A percentile compares a stretch with the other conserved stretches of the same genome.
phyloP scores from a whole-genome alignment of 2,113 vertebrate species.

The Micronycteris hirsuta region DNA sequence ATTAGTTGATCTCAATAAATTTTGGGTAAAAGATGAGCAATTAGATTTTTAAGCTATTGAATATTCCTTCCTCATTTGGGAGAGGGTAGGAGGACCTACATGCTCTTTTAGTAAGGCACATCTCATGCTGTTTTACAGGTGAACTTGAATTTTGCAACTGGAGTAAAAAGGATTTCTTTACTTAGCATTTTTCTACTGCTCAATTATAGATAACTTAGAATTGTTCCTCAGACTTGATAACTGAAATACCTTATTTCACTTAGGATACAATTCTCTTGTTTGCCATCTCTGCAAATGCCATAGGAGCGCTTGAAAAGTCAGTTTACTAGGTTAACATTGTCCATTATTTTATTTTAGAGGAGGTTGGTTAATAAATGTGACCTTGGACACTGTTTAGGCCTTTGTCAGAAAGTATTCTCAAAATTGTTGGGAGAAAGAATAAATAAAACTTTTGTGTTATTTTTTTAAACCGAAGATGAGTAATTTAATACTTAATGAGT shows the following conservation, averaged over 20 bases:
- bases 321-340: slow-evolving; percentile 23
- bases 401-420: slow-evolving; percentile 40
- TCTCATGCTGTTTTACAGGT: background rate
- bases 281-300: background rate
- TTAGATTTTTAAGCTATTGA: slow-evolving; percentile 33
- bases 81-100: background rate
- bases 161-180: slow-evolving; percentile 40
- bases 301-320: slow-evolving; percentile 12
- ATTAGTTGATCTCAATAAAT: slow-evolving; percentile 22
- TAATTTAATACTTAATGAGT: slow-evolving; percentile 3
- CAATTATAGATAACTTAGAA: slow-evolving; percentile 13
- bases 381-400: background rate
- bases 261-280: background rate
- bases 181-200: slow-evolving; percentile 2
- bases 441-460: background rate
- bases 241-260: slow-evolving; percentile 41
- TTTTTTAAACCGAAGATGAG: slow-evolving; percentile 26
- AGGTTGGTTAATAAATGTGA: slow-evolving; percentile 27
- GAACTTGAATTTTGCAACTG: slow-evolving; percentile 35
- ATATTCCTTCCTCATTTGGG: background rate
- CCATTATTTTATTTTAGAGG: slow-evolving; percentile 5
- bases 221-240: slow-evolving; percentile 13
- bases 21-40: background rate
- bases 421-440: slow-evolving; percentile 5
- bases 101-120: background rate